Evolutionary conservation across 2,113 vertebrate species (phyloP).

Genomic region (Corapipo altera): DNA sequence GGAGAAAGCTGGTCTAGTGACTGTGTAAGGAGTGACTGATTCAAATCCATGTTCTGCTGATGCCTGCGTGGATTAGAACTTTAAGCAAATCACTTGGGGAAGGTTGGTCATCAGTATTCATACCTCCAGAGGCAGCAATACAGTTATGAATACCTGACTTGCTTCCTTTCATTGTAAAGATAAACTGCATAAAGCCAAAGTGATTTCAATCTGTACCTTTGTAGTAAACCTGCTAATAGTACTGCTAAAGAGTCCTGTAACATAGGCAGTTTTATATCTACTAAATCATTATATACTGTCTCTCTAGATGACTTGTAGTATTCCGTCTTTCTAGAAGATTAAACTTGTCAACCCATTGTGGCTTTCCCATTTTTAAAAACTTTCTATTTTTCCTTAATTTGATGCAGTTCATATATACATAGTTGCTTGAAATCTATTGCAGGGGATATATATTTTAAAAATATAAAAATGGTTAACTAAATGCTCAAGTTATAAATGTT

Average conservation of each 20-base stretch:
- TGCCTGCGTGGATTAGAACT: background rate
- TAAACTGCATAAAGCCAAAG: background rate
- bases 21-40: background rate
- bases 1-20: background rate
- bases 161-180: background rate
- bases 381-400: background rate
- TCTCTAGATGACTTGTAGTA: background rate
- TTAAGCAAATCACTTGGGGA: background rate
- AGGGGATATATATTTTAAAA: background rate
- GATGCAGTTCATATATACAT: background rate
- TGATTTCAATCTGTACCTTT: background rate
- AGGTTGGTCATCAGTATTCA: background rate
- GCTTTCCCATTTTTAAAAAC: background rate
- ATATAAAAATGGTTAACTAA: background rate
- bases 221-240: background rate
- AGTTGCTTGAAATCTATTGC: background rate
- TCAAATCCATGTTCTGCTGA: background rate
- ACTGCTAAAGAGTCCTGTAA: background rate
- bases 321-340: background rate
- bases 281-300: background rate
- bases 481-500: background rate
- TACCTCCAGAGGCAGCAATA: background rate
- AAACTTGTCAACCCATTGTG: background rate
- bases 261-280: background rate
- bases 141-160: background rate